Base-by-base conservation (phyloP, 1,140 invertebrate genomes). In the Gryon sp. region DNA sequence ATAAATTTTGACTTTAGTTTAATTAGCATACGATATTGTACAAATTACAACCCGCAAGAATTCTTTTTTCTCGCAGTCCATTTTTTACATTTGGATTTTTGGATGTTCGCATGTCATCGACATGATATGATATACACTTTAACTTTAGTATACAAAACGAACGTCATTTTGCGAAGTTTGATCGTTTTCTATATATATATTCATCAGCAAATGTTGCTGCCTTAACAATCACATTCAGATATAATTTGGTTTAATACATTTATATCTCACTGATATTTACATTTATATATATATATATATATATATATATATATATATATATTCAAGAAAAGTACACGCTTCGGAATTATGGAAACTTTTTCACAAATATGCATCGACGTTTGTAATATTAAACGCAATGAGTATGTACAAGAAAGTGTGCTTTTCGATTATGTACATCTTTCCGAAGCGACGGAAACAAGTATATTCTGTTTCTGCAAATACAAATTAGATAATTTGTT, bases 21-120 rank as follows among this genome's bases (percentile, higher is more conserved):
- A 66, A 30, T 75, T 62, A 46, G 72, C 72, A 74, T 75, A 55
- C 73, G 63, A 69, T 59, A 65, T 41, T 70, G 73, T 65, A 70
- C 73, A 69, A 76, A 69, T 70, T 43, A 59, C 70, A 57, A 52
- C 48, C 18, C 50, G 11, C 30, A 18, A 40, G 8, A 66, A 59
- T 8, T 7, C 18, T 41, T 11, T 9, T 53, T 40, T 28, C 20
- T 14, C 40, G 52, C 20, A 9, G 19, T 20, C 11, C 8, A 38
- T 55, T 34, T 34, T 34, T 16, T 38, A 57, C 30, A 40, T 18
- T n/a, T n/a, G n/a, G n/a, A n/a, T n/a, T n/a, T n/a, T n/a, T n/a
- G n/a, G n/a, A n/a, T n/a, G n/a, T n/a, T n/a, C n/a, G n/a, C n/a
- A n/a, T n/a, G n/a, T n/a, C n/a, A n/a, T n/a, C n/a, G n/a, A n/a